A percentile compares a stretch with the other conserved stretches of the same genome.
These are phyloP conservation scores for Diplodus puntazzo DNA, from an alignment of 2,797 vertebrate species.

Conservation along the genomic window DNA sequence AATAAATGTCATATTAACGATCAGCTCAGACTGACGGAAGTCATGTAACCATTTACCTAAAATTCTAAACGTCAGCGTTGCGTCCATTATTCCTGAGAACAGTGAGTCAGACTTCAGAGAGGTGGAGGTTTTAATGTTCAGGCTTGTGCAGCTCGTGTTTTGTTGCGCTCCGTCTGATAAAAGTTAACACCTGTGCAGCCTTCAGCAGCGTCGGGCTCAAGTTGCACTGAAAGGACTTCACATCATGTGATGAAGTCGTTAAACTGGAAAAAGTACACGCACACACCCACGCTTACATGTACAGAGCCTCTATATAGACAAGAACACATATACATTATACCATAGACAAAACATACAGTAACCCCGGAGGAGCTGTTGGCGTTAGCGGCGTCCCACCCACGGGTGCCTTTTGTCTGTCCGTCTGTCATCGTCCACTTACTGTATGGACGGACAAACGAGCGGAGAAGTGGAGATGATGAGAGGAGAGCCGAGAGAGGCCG, in stretches of 20 bases:
- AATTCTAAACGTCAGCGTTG: not conserved
- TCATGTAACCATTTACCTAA: not conserved
- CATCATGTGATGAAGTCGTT: constrained; percentile 15
- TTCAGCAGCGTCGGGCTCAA: constrained; percentile 39
- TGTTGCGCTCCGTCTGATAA: not conserved
- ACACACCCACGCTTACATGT: not conserved
- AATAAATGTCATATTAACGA: no score
- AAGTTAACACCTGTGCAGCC: constrained; percentile 39
- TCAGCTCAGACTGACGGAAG: no score
- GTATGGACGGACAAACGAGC: constrained; percentile 22
- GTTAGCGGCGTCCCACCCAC: constrained; percentile 23
- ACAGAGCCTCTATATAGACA: constrained; percentile 21
- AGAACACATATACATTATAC: constrained; percentile 60
- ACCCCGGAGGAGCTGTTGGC: not conserved
- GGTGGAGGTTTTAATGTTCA: not conserved
- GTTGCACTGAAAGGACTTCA: constrained; percentile 39
- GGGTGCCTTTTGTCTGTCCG: constrained; percentile 28
- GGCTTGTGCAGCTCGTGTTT: not conserved
- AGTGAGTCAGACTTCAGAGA: not conserved
- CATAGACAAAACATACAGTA: constrained; percentile 60
- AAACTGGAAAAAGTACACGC: constrained; percentile 22
- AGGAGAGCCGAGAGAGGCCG: not conserved
- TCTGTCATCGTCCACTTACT: constrained; percentile 50
- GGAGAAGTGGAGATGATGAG: constrained; percentile 26
- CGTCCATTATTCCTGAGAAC: not conserved